phyloP scores from a whole-genome alignment of 2,113 vertebrate species.

The Apus apus region DNA sequence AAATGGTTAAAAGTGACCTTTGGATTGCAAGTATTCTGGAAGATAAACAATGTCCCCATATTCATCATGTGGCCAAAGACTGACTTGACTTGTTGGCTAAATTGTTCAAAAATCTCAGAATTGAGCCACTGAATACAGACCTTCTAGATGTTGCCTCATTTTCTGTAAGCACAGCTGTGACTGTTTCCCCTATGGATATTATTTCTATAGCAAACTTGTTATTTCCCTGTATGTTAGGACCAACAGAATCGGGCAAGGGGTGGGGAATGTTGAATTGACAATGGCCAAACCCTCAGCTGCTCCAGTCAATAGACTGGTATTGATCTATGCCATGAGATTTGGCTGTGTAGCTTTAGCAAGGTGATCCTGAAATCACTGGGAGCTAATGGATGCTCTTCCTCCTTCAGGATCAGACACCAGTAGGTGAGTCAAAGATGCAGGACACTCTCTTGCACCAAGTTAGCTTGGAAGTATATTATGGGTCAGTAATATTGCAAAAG shows the following conservation, averaged over 20 bases:
- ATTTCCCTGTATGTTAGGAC: neutral
- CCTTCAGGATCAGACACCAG: neutral
- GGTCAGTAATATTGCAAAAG: neutral
- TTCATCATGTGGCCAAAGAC: neutral
- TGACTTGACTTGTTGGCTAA: neutral
- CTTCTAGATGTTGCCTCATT: neutral
- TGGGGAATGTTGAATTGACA: neutral
- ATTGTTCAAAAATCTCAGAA: neutral
- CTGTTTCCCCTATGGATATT: neutral
- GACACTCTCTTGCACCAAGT: neutral
- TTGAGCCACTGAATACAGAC: neutral
- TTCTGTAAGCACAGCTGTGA: neutral
- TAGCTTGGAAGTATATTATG: constrained; percentile 1
- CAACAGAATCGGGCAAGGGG: neutral
- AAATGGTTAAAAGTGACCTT: neutral
- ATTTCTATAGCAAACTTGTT: neutral
- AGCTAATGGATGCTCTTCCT: neutral
- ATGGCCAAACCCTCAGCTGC: neutral
- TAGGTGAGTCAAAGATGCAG: neutral
- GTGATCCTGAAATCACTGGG: neutral
- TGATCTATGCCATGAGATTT: constrained; percentile 3
- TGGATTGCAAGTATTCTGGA: neutral
- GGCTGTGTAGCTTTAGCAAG: neutral
- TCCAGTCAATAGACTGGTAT: neutral
- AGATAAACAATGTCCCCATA: neutral